Evolutionary conservation across 30 jellyfish, hydroid and myxozoan genomes (phyloP).

Genomic region (Sanderia malayensis): DNA sequence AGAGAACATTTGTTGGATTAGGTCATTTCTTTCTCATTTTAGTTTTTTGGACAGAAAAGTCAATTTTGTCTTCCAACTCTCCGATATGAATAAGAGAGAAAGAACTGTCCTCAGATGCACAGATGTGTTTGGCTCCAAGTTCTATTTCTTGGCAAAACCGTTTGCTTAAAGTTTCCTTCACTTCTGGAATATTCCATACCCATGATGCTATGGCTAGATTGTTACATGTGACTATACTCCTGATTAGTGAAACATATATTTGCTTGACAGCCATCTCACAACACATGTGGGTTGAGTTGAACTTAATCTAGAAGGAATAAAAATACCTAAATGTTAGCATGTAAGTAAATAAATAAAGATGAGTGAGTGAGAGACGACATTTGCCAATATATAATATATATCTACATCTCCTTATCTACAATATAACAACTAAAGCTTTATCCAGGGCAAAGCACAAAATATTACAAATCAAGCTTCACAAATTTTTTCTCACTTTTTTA

Average conservation of each 20-base stretch:
- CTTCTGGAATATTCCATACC: conserved; percentile 18
- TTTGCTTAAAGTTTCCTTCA: conserved; percentile 2
- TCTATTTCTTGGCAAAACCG: conserved; percentile 20
- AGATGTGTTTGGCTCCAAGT: conserved; percentile 4
- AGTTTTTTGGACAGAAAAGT: not conserved
- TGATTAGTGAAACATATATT: not conserved
- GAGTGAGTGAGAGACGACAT: too few species aligned
- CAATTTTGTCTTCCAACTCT: not conserved
- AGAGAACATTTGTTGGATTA: too few species aligned
- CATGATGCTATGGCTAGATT: conserved; percentile 9
- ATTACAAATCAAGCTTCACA: too few species aligned
- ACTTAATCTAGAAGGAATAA: conserved; percentile 9
- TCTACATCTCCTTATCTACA: too few species aligned
- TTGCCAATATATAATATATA: too few species aligned
- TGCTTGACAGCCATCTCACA: conserved; percentile 9
- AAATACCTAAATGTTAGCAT: too few species aligned
- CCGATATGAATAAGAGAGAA: not conserved
- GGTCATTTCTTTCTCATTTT: too few species aligned
- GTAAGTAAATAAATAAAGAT: too few species aligned
- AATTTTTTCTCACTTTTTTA: too few species aligned
- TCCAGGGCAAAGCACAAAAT: too few species aligned
- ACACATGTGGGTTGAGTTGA: conserved; percentile 15
- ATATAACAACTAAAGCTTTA: too few species aligned
- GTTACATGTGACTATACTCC: conserved; percentile 11
- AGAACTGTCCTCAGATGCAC: not conserved